These are phyloP conservation scores for Oscheius onirici DNA, from an alignment of 2,888 invertebrate genomes.

Conservation along the genomic window DNA sequence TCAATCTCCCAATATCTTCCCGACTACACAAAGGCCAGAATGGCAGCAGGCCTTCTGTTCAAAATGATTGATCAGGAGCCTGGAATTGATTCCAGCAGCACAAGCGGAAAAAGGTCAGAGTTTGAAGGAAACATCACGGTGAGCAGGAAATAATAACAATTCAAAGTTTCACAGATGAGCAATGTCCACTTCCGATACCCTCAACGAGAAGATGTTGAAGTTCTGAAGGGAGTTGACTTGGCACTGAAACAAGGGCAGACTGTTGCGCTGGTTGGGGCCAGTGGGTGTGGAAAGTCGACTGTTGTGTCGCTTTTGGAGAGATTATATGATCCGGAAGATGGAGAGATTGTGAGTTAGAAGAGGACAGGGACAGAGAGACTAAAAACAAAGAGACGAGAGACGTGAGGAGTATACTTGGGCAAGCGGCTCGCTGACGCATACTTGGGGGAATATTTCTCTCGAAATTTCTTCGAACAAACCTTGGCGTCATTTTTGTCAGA, in stretches of 20 bases:
- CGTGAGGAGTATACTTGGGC: too few species aligned
- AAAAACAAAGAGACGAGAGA: too few species aligned
- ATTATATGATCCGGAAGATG: slow-evolving; percentile 4
- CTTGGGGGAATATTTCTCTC: too few species aligned
- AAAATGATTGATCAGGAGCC: slow-evolving; percentile 68
- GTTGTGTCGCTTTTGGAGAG: slow-evolving; percentile 14
- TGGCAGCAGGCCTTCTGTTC: slow-evolving; percentile 72
- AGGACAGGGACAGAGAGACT: too few species aligned
- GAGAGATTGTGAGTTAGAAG: slow-evolving; percentile 9
- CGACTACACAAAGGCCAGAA: slow-evolving; percentile 72
- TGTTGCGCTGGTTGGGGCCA: slow-evolving; percentile 17
- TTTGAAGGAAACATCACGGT: slow-evolving; percentile 22
- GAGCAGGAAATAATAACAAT: background rate
- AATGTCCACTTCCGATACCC: slow-evolving; percentile 71
- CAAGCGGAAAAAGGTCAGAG: background rate
- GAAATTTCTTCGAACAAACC: too few species aligned
- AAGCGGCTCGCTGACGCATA: too few species aligned
- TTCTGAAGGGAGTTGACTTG: slow-evolving; percentile 35
- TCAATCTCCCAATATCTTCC: slow-evolving; percentile 73
- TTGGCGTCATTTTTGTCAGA: too few species aligned
- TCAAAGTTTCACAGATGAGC: slow-evolving; percentile 64
- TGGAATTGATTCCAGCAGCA: slow-evolving; percentile 12
- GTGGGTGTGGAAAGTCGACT: slow-evolving; percentile 28
- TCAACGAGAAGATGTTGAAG: slow-evolving; percentile 65
- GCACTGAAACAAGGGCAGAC: slow-evolving; percentile 18